A percentile compares a stretch with the other conserved stretches of the same genome.
Evolutionary conservation across 2,113 vertebrate species (phyloP).

Genomic region (Platichthys stellatus): DNA sequence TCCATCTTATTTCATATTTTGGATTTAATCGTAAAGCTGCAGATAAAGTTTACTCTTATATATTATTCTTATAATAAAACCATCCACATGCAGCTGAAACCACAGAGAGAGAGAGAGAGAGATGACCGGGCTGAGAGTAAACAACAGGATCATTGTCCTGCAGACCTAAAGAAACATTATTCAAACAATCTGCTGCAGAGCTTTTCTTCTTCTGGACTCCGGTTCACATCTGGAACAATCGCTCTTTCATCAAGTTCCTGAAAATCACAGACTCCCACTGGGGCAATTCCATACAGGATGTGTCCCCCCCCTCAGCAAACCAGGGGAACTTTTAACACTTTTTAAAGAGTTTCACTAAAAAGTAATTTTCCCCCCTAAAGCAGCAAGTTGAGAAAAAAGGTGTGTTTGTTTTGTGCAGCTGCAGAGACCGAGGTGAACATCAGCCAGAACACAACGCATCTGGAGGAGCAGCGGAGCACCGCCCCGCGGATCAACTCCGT

Average conservation of each 20-base stretch:
- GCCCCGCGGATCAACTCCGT: neutral
- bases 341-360: neutral
- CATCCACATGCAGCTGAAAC: conserved; percentile 17
- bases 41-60: neutral
- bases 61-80: neutral
- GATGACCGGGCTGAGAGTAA: neutral
- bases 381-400: neutral
- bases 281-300: conserved; percentile 57
- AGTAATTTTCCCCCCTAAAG: neutral
- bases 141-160: conserved; percentile 48
- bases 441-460: conserved; percentile 11
- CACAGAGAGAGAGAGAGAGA: conserved; percentile 19
- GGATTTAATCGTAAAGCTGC: too few species aligned
- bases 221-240: conserved; percentile 54
- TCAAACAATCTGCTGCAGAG: conserved; percentile 39
- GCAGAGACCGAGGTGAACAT: conserved; percentile 13
- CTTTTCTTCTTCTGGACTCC: conserved; percentile 32
- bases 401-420: conserved; percentile 19
- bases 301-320: conserved; percentile 8
- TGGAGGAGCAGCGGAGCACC: too few species aligned
- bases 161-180: conserved; percentile 35
- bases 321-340: neutral
- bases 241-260: conserved; percentile 59
- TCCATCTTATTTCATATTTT: too few species aligned
- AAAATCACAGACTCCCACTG: conserved; percentile 35